These are phyloP conservation scores for Sepiola atlantica DNA, from an alignment of 2,888 invertebrate species.

Conservation along the genomic window DNA sequence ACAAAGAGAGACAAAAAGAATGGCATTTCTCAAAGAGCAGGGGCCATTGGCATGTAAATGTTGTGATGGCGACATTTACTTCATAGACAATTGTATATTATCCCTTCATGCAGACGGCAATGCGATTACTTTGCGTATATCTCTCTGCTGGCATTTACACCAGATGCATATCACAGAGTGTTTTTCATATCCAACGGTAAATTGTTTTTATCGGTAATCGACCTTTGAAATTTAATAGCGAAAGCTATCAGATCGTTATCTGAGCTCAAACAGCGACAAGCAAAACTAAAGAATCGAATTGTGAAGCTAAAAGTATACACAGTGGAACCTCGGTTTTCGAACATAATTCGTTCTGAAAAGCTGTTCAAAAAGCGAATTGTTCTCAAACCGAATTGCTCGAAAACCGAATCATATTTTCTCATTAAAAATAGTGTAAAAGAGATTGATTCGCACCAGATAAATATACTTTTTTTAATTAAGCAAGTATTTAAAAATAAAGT, in stretches of 20 bases:
- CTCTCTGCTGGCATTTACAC: not conserved
- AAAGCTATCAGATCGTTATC: not conserved
- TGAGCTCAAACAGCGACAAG: not conserved
- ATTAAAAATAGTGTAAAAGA: no score
- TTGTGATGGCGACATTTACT: not conserved
- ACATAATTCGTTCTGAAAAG: no score
- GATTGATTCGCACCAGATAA: no score
- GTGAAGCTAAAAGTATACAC: no score
- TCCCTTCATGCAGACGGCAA: not conserved
- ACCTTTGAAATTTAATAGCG: not conserved
- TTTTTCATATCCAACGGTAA: not conserved
- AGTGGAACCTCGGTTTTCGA: no score
- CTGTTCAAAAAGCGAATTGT: no score
- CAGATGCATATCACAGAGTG: not conserved
- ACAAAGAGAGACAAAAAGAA: not conserved
- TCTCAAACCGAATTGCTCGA: no score
- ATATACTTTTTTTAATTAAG: no score
- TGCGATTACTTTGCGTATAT: not conserved
- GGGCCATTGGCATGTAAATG: not conserved
- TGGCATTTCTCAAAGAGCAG: not conserved
- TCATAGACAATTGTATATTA: constrained; percentile 32
- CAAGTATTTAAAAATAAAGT: no score
- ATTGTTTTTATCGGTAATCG: not conserved
- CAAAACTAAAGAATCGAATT: not conserved
- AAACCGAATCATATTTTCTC: no score